Percentiles rank a stretch among this genome's conserved stretches.
Evolutionary conservation across 2,797 vertebrate genomes (phyloP).

Genomic region (Lacerta viridis): DNA sequence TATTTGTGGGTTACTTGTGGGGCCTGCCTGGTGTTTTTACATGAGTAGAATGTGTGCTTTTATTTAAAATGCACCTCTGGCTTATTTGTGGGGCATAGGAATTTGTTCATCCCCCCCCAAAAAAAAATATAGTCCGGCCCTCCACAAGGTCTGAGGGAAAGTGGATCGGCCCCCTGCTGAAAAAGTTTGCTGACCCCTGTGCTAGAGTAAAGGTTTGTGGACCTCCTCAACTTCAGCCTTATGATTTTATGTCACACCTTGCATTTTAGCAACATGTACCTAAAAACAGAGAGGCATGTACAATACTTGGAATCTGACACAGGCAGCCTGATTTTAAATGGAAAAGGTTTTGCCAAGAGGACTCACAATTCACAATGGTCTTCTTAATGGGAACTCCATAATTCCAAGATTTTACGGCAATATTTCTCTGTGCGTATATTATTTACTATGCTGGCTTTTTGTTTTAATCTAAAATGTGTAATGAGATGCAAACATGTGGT

Average conservation of each 20-base stretch:
- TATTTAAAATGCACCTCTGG: too few relatives aligned
- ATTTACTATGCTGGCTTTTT: not conserved
- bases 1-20: too few relatives aligned
- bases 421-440: slow-evolving; percentile 38
- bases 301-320: slow-evolving; percentile 43
- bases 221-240: not conserved
- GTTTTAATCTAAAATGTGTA: slow-evolving; percentile 23
- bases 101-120: too few relatives aligned
- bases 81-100: too few relatives aligned
- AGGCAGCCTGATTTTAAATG: not conserved
- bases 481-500: not conserved
- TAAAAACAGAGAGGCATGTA: slow-evolving; percentile 30
- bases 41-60: too few relatives aligned
- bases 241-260: not conserved
- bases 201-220: not conserved
- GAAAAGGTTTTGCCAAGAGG: slow-evolving; percentile 47
- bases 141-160: too few relatives aligned
- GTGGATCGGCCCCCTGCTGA: too few relatives aligned
- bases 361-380: slow-evolving; percentile 13
- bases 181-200: too few relatives aligned
- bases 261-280: slow-evolving; percentile 1
- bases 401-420: slow-evolving; percentile 25
- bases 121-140: too few relatives aligned
- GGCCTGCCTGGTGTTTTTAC: too few relatives aligned
- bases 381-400: slow-evolving; percentile 18